A percentile compares a stretch with the other conserved stretches of the same genome.
Evolutionary conservation across 2,113 vertebrate species (phyloP).

Genomic region (Holacanthus passer): DNA sequence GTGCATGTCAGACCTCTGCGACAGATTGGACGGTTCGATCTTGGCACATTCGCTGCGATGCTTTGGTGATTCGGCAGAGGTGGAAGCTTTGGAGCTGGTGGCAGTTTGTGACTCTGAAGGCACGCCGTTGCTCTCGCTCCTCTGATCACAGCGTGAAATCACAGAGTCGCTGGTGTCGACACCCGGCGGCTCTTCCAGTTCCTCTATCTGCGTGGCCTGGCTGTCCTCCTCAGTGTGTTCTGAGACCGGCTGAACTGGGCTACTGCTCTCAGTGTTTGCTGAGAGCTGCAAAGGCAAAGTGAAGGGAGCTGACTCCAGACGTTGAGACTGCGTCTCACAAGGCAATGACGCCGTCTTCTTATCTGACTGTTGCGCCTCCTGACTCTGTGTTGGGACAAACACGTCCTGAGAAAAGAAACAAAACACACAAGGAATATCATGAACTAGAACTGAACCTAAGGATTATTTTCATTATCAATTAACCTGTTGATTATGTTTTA

Average conservation of each 20-base stretch:
- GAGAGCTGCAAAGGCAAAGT: conserved; percentile 85
- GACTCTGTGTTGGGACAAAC: conserved; percentile 91
- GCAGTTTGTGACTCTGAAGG: conserved; percentile 15
- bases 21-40: conserved; percentile 23
- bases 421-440: background rate
- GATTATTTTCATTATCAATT: background rate
- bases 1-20: conserved; percentile 20
- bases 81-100: conserved; percentile 24
- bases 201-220: conserved; percentile 87
- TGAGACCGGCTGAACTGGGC: conserved; percentile 56
- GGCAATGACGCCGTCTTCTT: conserved; percentile 17
- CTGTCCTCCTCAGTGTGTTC: conserved; percentile 77
- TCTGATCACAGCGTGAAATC: conserved; percentile 1
- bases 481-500: background rate
- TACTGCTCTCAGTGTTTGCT: conserved; percentile 78
- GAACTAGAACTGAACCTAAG: background rate
- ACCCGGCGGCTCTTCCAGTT: conserved; percentile 40
- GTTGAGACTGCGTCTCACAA: conserved; percentile 54
- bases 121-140: conserved; percentile 14
- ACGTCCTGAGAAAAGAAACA: conserved; percentile 86
- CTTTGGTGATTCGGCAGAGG: conserved; percentile 5
- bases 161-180: conserved; percentile 52
- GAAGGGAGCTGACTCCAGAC: conserved; percentile 63
- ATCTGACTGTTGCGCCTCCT: conserved; percentile 67
- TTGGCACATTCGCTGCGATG: conserved; percentile 9